These are phyloP conservation scores for Sphenodon punctatus DNA, from an alignment of 2,797 vertebrate genomes.

Conservation along the genomic window DNA sequence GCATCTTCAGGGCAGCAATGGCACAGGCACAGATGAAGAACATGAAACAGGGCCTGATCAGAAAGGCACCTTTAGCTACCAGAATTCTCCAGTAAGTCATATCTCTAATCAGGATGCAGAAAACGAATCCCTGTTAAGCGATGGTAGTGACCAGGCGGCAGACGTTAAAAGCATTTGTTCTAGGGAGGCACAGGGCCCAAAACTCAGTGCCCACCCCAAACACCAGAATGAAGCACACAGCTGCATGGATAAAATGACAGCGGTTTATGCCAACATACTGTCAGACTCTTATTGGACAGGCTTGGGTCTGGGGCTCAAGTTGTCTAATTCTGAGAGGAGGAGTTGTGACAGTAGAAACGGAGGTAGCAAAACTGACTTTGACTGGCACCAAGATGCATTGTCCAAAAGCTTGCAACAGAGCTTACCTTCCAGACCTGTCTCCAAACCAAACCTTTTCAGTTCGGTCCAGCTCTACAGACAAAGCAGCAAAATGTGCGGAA, in stretches of 20 bases:
- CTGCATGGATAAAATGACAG: slow-evolving; percentile 98
- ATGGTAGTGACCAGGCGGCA: slow-evolving; percentile 90
- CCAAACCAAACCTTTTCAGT: slow-evolving; percentile 98
- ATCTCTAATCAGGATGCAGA: slow-evolving; percentile 93
- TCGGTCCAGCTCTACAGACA: slow-evolving; percentile 97
- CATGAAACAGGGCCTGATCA: slow-evolving; percentile 89
- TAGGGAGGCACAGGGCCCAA: slow-evolving; percentile 84
- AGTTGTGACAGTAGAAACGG: slow-evolving; percentile 92
- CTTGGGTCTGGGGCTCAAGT: slow-evolving; percentile 91
- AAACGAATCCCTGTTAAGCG: slow-evolving; percentile 92
- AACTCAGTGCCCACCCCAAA: slow-evolving; percentile 72
- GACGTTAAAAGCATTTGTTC: slow-evolving; percentile 90
- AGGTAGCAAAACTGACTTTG: slow-evolving; percentile 89
- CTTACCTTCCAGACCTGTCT: slow-evolving; percentile 84
- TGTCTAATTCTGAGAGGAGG: slow-evolving; percentile 86
- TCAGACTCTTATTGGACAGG: slow-evolving; percentile 98
- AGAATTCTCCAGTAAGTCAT: slow-evolving; percentile 94
- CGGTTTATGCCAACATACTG: slow-evolving; percentile 96
- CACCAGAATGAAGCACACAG: slow-evolving; percentile 85
- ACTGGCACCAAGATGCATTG: slow-evolving; percentile 97
- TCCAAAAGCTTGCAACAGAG: slow-evolving; percentile 97
- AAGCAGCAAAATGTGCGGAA: slow-evolving; percentile 90
- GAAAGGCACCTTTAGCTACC: slow-evolving; percentile 93
- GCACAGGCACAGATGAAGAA: slow-evolving; percentile 88
- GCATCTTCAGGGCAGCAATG: slow-evolving; percentile 86